Conservation (phyloP, 53 echinoderm and acorn worm genomes). For the Crossaster papposus region DNA sequence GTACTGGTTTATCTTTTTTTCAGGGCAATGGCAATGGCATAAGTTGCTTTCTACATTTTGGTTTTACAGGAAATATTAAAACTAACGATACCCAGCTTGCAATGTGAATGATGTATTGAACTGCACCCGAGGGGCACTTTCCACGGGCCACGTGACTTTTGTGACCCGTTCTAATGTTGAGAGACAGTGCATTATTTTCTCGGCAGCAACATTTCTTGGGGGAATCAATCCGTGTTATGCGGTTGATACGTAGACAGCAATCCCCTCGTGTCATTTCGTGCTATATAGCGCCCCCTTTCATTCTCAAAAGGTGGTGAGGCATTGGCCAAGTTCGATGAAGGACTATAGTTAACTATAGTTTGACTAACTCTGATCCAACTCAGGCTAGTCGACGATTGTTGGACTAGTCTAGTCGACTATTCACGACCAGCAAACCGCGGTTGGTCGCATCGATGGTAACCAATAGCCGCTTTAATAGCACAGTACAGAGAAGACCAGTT, state of each 20-base stretch:
- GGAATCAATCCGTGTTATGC: background rate
- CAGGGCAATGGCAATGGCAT: too few relatives aligned
- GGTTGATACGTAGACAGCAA: background rate
- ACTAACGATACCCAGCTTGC: background rate
- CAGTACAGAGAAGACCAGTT: too few relatives aligned
- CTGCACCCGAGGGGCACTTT: background rate
- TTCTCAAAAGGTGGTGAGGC: background rate
- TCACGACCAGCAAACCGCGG: too few relatives aligned
- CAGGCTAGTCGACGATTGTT: too few relatives aligned
- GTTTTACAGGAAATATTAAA: background rate
- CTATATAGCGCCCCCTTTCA: constrained; percentile 9
- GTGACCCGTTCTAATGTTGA: constrained; percentile 42
- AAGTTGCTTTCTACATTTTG: too few relatives aligned
- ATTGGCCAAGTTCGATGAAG: too few relatives aligned
- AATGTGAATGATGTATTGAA: background rate
- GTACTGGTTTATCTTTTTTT: too few relatives aligned
- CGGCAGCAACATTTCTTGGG: background rate
- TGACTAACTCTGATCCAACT: too few relatives aligned
- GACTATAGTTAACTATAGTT: too few relatives aligned
- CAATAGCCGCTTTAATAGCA: too few relatives aligned
- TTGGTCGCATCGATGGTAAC: too few relatives aligned
- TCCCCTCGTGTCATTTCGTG: background rate
- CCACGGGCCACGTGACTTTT: constrained; percentile 22
- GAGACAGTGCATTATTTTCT: constrained; percentile 41
- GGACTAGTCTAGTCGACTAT: too few relatives aligned